Conservation (phyloP, 2,888 invertebrate species). For the Quadriops clusia region DNA sequence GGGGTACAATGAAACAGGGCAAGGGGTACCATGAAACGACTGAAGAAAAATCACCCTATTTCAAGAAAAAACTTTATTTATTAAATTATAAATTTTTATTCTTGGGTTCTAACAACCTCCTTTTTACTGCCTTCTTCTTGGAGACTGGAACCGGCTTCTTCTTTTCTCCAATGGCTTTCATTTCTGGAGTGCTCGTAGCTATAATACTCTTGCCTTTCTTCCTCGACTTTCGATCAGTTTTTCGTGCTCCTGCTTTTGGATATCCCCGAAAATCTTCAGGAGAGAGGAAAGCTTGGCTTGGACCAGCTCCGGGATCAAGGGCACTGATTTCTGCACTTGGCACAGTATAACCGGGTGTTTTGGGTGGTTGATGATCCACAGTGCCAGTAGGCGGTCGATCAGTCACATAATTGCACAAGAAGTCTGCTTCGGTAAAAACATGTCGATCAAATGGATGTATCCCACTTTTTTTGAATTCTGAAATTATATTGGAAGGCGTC, state of each 20-base stretch:
- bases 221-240: constrained; percentile 8
- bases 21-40: no score
- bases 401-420: constrained; percentile 13
- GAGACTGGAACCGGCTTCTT: constrained; percentile 2
- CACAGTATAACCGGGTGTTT: neutral
- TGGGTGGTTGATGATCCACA: neutral
- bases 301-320: neutral
- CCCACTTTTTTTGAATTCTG: constrained; percentile 1
- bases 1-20: no score
- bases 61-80: no score
- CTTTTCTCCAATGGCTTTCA: constrained; percentile 4
- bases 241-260: constrained; percentile 8
- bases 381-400: constrained; percentile 11
- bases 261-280: constrained; percentile 7
- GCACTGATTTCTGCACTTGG: no score
- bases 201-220: constrained; percentile 6
- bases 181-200: constrained; percentile 5
- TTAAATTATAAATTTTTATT: no score
- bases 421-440: constrained; percentile 17
- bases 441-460: constrained; percentile 9
- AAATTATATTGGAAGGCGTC: constrained; percentile 3
- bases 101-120: neutral
- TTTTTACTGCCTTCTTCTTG: constrained; percentile 1
- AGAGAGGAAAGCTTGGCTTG: neutral
- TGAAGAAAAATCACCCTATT: no score